Percentiles rank a stretch among this genome's conserved stretches.
Evolutionary conservation across 2,113 vertebrate species (phyloP).

Genomic region (Strix aluco): DNA sequence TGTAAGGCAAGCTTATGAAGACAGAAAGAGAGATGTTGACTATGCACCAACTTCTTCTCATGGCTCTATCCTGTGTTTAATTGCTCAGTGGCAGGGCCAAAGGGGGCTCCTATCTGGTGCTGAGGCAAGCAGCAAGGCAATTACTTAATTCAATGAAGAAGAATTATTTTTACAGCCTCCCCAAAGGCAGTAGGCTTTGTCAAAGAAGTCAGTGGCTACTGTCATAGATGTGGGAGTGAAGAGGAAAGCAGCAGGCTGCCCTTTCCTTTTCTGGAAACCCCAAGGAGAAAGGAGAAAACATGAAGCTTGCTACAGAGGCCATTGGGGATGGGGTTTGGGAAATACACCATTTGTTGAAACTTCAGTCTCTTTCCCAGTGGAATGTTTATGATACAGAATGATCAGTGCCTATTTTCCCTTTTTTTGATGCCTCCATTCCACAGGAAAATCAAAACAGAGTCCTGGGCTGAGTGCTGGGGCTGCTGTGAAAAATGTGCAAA

Average conservation of each 20-base stretch:
- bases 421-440: background rate
- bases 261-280: background rate
- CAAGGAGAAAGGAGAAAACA: background rate
- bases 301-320: background rate
- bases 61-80: background rate
- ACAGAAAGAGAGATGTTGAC: background rate
- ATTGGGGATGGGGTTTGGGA: background rate
- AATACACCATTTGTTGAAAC: background rate
- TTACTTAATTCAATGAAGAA: background rate
- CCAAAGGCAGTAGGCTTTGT: background rate
- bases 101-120: background rate
- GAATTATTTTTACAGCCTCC: background rate
- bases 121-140: background rate
- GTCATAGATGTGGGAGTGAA: background rate
- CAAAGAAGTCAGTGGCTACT: accelerated
- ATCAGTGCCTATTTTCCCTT: background rate
- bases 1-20: background rate
- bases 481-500: background rate
- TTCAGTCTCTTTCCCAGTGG: background rate
- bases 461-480: background rate
- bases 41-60: background rate
- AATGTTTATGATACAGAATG: background rate
- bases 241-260: background rate
- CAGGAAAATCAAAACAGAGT: background rate
- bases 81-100: background rate